Evolutionary conservation across 1,140 invertebrate genomes (phyloP).

Genomic region (Parapsyche elsis): DNA sequence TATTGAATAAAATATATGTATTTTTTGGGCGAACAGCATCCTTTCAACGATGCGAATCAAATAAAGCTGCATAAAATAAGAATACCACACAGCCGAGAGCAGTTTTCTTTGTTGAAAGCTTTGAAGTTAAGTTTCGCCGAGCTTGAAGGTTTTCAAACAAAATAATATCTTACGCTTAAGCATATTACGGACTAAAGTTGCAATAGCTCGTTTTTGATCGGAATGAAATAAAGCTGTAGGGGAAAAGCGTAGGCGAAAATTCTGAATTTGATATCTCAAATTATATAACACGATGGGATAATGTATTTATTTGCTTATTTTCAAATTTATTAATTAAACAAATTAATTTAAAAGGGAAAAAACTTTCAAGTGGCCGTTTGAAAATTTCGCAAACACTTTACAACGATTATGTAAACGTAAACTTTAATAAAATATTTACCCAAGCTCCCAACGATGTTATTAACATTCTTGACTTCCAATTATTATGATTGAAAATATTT

Average conservation of each 20-base stretch:
- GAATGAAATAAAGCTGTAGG: too few species aligned
- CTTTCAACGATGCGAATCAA: constrained; percentile 6
- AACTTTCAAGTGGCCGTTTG: neutral
- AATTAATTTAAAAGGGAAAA: neutral
- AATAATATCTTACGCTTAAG: neutral
- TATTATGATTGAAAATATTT: too few species aligned
- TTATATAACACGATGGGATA: too few species aligned
- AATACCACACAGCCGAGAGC: neutral
- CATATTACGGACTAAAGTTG: neutral
- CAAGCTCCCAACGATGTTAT: too few species aligned
- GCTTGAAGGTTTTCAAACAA: neutral
- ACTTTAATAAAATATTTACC: neutral
- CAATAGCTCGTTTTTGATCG: too few species aligned
- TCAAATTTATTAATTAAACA: neutral
- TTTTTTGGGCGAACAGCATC: neutral
- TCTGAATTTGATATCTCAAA: too few species aligned
- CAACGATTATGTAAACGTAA: neutral
- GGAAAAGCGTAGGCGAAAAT: too few species aligned
- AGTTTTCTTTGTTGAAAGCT: constrained; percentile 40
- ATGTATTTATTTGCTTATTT: too few species aligned
- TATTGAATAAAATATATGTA: neutral
- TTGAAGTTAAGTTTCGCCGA: neutral
- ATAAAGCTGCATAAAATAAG: constrained; percentile 24
- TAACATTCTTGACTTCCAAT: too few species aligned
- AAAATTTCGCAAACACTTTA: neutral